Percentiles rank a stretch among this genome's conserved stretches.
These are phyloP conservation scores for Scolopax bukidnonensis DNA, from an alignment of 2,797 vertebrate genomes.

Conservation along the genomic window DNA sequence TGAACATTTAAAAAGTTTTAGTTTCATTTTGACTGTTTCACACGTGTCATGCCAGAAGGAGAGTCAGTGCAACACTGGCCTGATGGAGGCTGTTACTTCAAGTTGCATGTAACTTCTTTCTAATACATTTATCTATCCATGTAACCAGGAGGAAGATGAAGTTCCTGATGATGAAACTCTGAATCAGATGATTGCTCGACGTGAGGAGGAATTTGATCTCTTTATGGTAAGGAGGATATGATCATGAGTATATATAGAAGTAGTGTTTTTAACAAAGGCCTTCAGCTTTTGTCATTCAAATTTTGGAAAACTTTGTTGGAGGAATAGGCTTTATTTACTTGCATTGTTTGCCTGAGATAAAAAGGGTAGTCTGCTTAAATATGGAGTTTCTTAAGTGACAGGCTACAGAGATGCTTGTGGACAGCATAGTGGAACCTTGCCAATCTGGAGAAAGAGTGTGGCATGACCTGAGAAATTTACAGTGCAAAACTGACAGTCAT, in stretches of 20 bases:
- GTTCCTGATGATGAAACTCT: slow-evolving; percentile 98
- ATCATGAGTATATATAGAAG: not conserved
- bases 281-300: not conserved
- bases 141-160: slow-evolving; percentile 93
- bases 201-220: slow-evolving; percentile 96
- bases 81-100: not conserved
- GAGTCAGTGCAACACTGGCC: not conserved
- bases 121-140: not conserved
- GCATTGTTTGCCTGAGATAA: not conserved
- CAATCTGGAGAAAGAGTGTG: not conserved
- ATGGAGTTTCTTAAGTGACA: not conserved
- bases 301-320: not conserved
- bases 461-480: not conserved
- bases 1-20: not conserved
- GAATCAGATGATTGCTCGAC: slow-evolving; percentile 98
- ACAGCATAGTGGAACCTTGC: not conserved
- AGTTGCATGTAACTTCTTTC: not conserved
- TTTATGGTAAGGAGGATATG: slow-evolving; percentile 88
- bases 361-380: not conserved
- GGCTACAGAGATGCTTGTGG: not conserved
- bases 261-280: not conserved
- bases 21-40: not conserved
- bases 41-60: not conserved
- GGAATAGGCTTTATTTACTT: not conserved
- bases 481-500: not conserved